Evolutionary conservation across 2,113 vertebrate genomes (phyloP).

Genomic region (Sterrhoptilus dennistouni): DNA sequence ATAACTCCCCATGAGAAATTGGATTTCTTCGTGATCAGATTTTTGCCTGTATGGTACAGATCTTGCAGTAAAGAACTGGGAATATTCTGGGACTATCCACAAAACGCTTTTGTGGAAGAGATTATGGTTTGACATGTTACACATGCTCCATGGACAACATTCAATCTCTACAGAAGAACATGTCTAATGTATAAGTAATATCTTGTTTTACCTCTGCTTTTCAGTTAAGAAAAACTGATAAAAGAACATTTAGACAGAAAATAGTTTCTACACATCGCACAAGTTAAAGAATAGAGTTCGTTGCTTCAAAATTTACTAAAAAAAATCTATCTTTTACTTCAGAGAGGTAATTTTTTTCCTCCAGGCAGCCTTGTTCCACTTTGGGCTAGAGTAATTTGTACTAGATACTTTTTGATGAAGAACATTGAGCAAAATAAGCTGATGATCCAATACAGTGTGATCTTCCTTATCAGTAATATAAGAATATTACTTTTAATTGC

Average conservation of each 20-base stretch:
- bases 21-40: not conserved
- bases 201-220: not conserved
- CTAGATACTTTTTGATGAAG: not conserved
- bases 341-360: not conserved
- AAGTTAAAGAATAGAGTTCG: not conserved
- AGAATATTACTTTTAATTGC: slow-evolving; percentile 29
- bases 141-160: not conserved
- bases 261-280: not conserved
- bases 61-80: not conserved
- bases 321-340: not conserved
- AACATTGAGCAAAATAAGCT: not conserved
- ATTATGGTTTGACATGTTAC: slow-evolving; percentile 3
- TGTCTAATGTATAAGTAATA: not conserved
- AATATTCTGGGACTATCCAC: not conserved
- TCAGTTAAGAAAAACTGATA: not conserved
- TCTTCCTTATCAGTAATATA: slow-evolving; percentile 8
- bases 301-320: not conserved
- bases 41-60: not conserved
- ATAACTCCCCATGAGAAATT: slow-evolving; percentile 7
- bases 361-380: not conserved
- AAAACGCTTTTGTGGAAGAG: not conserved
- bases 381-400: not conserved
- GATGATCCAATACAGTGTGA: not conserved
- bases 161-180: slow-evolving; percentile 14
- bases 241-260: not conserved